Evolutionary conservation across 2,113 vertebrate genomes (phyloP), one percentile per base, ranked within the genome.

Genomic region (Baryphthengus martii): DNA sequence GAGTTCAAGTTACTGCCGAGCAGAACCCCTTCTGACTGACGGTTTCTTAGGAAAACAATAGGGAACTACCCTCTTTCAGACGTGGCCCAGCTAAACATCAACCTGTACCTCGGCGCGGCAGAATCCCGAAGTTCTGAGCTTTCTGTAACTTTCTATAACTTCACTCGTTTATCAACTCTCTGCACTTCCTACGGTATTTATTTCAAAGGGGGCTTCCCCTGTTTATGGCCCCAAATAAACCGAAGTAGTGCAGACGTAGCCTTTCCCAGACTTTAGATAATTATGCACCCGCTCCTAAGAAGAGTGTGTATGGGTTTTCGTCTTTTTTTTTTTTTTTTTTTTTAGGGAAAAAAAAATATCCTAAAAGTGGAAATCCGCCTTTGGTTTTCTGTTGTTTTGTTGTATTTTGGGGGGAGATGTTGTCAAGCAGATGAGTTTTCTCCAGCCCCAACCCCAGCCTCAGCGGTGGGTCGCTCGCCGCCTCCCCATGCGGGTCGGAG

Each of bases 171-270:
- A 94, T 77, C 92, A 89, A 6, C n/a, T 33, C 18, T 19, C 52
- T 61, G 44, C 33, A 87, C 91, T 83, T 53, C 53, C 52, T 90
- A 73, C 59, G 31, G 50, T 61, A 95, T 94, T 97, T 65, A 95
- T 95, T 96, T 97, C 96, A 95, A 97, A 97, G 63, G 40, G 63
- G 42, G 16, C 37, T 90, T 29, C 17, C 47, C 42, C 23, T 47
- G 24, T 92, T 97, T 93, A 97, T 80, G 66, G 81, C 74, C 82
- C 74, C 75, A 89, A 85, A 82, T 90, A 96, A 92, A 93, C 35
- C 19, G 18, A 61, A 77, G 75, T 63, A 31, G 45, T 2, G 39
- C 88, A 84, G 74, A 93, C 62, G 88, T 29, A 92, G 45, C 75
- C 33, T 94, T 97, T 75, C 31, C 47, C n/a, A 63, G 18, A 18